These are phyloP conservation scores for Sinhomidia bicolor DNA, from an alignment of 2,888 invertebrate genomes.

Conservation along the genomic window DNA sequence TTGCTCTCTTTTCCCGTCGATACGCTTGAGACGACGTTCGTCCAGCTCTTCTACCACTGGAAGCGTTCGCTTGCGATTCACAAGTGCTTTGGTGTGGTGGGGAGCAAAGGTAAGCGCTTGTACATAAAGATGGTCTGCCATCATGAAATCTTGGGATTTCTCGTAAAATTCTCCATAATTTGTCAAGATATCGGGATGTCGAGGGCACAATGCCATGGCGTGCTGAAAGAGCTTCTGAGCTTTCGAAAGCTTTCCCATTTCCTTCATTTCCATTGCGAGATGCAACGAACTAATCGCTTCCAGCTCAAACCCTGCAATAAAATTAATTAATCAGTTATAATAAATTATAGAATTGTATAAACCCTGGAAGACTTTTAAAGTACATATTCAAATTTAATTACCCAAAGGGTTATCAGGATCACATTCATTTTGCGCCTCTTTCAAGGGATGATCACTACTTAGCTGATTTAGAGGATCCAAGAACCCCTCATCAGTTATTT, in stretches of 20 bases:
- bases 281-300: slow-evolving; percentile 94
- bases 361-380: not conserved
- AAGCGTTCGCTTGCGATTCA: slow-evolving; percentile 92
- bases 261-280: slow-evolving; percentile 92
- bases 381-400: slow-evolving; percentile 62
- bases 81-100: slow-evolving; percentile 89
- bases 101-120: slow-evolving; percentile 93
- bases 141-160: slow-evolving; percentile 89
- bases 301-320: slow-evolving; percentile 83
- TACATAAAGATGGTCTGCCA: slow-evolving; percentile 93
- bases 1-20: slow-evolving; percentile 92
- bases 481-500: slow-evolving; percentile 72
- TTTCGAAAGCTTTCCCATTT: slow-evolving; percentile 91
- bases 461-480: slow-evolving; percentile 61
- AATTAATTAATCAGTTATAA: not conserved
- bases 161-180: slow-evolving; percentile 97
- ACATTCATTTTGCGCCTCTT: slow-evolving; percentile 76
- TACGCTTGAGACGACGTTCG: slow-evolving; percentile 88
- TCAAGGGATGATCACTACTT: slow-evolving; percentile 18
- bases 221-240: slow-evolving; percentile 92
- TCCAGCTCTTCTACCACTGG: slow-evolving; percentile 93
- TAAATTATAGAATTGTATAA: not conserved
- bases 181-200: slow-evolving; percentile 95
- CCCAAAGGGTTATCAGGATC: slow-evolving; percentile 79
- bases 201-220: slow-evolving; percentile 89